Evolutionary conservation across 2,113 vertebrate genomes (phyloP).

Genomic region (Oncorhynchus kisutch): DNA sequence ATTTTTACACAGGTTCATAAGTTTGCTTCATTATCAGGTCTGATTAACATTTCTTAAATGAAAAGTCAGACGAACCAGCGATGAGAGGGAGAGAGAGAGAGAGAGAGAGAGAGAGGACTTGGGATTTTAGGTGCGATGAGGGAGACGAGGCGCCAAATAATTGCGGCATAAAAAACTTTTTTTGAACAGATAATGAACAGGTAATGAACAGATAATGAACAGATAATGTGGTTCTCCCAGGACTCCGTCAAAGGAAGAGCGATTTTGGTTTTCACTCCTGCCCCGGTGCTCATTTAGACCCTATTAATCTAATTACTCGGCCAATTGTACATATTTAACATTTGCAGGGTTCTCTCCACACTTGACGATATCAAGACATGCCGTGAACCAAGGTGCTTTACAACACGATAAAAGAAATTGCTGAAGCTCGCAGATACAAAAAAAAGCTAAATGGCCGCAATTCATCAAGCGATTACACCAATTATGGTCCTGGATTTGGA

Average conservation of each 20-base stretch:
- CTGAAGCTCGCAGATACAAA: conserved; percentile 68
- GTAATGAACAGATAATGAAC: conserved; percentile 58
- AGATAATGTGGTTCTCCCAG: conserved; percentile 64
- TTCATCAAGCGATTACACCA: conserved; percentile 76
- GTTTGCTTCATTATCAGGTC: conserved; percentile 63
- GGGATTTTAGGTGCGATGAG: conserved; percentile 48
- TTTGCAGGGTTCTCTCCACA: conserved; percentile 49
- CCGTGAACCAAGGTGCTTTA: conserved; percentile 54
- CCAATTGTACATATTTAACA: conserved; percentile 77
- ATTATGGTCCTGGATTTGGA: conserved; percentile 69
- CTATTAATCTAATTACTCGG: conserved; percentile 77
- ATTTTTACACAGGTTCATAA: conserved; percentile 28
- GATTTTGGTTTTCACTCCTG: conserved; percentile 67
- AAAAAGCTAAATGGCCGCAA: conserved; percentile 67
- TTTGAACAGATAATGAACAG: conserved; percentile 50
- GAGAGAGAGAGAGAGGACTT: conserved; percentile 47
- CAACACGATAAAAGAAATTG: conserved; percentile 61
- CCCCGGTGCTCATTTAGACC: conserved; percentile 64
- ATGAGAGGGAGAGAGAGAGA: conserved; percentile 38
- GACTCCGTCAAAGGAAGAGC: conserved; percentile 68
- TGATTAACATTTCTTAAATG: conserved; percentile 51
- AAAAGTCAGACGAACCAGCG: neutral
- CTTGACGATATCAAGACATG: conserved; percentile 54
- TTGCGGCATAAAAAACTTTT: conserved; percentile 57
- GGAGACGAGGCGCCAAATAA: conserved; percentile 21